Evolutionary conservation across 2,113 vertebrate species (phyloP).

Genomic region (Ophthalmolycus amberensis): DNA sequence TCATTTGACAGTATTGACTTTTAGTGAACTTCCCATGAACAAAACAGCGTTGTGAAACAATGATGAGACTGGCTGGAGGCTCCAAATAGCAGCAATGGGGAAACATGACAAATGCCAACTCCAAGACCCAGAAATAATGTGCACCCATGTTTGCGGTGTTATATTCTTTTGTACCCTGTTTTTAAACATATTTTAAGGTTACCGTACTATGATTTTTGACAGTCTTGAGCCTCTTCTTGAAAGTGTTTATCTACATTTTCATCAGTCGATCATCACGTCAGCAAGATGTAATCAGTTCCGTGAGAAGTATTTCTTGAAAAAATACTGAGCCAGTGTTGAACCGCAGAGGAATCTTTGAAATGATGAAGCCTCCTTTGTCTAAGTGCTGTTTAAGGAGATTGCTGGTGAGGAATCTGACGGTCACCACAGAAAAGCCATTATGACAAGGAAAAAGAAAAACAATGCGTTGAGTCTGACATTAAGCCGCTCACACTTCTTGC

Average conservation of each 20-base stretch:
- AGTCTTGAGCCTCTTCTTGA: neutral
- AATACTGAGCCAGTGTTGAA: neutral
- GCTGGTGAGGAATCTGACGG: conserved; percentile 14
- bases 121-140: neutral
- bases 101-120: neutral
- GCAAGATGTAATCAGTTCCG: neutral
- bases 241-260: neutral
- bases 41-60: neutral
- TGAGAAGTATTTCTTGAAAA: neutral
- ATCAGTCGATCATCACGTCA: neutral
- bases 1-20: no score
- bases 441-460: neutral
- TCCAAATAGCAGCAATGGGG: conserved; percentile 1
- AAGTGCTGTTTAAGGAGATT: neutral
- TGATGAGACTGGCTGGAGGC: neutral
- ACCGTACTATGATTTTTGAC: neutral
- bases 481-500: conserved; percentile 17
- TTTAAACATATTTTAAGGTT: neutral
- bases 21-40: no score
- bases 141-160: no score
- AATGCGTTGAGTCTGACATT: neutral
- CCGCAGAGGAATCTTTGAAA: neutral
- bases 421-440: conserved; percentile 11
- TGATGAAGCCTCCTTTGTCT: conserved; percentile 38
- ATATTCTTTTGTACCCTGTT: neutral